Percentiles rank a stretch among this genome's conserved stretches.
Conservation (phyloP, 2,888 invertebrate species). For the Mellilla xanthometata region DNA sequence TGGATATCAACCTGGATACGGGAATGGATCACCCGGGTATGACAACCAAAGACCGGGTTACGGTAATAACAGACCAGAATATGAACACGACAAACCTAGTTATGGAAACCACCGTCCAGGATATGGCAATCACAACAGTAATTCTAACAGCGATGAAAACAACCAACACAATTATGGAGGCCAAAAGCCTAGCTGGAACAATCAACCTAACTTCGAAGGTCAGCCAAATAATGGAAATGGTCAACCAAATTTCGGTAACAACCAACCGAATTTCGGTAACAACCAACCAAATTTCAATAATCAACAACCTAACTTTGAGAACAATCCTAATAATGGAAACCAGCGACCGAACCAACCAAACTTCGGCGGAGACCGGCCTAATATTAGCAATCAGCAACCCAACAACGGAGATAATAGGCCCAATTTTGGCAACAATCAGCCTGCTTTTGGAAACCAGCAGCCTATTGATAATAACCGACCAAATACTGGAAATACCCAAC, state of each 20-base stretch:
- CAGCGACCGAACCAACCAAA: conserved; percentile 10
- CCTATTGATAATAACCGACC: background rate
- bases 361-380: conserved; percentile 16
- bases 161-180: conserved; percentile 5
- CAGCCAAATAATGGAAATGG: conserved; percentile 11
- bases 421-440: conserved; percentile 7
- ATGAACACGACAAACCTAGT: background rate
- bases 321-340: conserved; percentile 9
- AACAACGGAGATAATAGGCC: conserved; percentile 4
- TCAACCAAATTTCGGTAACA: conserved; percentile 11
- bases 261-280: conserved; percentile 15
- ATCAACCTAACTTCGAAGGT: conserved; percentile 14
- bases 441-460: conserved; percentile 3
- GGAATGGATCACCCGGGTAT: conserved; percentile 9
- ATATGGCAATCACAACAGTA: background rate
- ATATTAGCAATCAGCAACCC: conserved; percentile 14
- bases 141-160: background rate
- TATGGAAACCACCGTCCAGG: conserved; percentile 8
- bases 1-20: conserved; percentile 2
- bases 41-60: conserved; percentile 17
- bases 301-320: conserved; percentile 10
- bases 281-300: conserved; percentile 8
- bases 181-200: conserved; percentile 9
- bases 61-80: conserved; percentile 14
- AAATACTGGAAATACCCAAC: background rate